Percentiles rank a stretch among this genome's conserved stretches.
Evolutionary conservation across 2,113 vertebrate genomes (phyloP).

Genomic region (Chamaetylas fuelleborni): DNA sequence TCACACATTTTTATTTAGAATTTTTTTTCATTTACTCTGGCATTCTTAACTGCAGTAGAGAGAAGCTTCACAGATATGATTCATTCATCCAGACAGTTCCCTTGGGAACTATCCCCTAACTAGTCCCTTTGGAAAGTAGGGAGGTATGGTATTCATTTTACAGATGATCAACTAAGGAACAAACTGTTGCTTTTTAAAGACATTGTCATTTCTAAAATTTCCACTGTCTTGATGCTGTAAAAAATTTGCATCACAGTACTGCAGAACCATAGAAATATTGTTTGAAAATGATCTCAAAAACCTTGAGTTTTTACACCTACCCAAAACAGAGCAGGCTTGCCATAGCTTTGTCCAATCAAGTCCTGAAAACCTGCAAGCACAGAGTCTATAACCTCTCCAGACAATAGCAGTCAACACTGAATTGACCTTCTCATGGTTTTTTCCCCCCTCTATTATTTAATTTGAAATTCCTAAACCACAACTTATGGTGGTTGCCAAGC

Average conservation of each 20-base stretch:
- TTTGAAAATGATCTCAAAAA: background rate
- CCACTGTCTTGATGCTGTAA: background rate
- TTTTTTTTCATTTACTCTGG: background rate
- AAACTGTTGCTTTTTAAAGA: background rate
- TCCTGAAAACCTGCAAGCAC: background rate
- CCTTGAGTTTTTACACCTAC: rapidly evolving
- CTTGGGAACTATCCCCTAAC: background rate
- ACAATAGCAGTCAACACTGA: background rate
- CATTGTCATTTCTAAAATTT: background rate
- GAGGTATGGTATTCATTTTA: background rate
- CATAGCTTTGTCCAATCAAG: background rate
- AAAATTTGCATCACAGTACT: background rate
- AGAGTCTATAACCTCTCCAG: background rate
- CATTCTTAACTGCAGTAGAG: background rate
- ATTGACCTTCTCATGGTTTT: background rate
- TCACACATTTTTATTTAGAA: background rate
- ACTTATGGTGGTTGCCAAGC: background rate
- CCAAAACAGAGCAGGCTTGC: background rate
- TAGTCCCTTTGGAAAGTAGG: background rate
- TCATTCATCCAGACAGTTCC: background rate
- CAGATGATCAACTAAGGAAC: background rate
- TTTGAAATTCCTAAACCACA: background rate
- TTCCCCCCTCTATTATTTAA: background rate
- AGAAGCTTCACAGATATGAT: background rate
- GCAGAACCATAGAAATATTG: background rate